Percentiles rank a stretch among this genome's conserved stretches.
Conservation (phyloP, 2,888 invertebrate genomes). For the Volucella zonaria region DNA sequence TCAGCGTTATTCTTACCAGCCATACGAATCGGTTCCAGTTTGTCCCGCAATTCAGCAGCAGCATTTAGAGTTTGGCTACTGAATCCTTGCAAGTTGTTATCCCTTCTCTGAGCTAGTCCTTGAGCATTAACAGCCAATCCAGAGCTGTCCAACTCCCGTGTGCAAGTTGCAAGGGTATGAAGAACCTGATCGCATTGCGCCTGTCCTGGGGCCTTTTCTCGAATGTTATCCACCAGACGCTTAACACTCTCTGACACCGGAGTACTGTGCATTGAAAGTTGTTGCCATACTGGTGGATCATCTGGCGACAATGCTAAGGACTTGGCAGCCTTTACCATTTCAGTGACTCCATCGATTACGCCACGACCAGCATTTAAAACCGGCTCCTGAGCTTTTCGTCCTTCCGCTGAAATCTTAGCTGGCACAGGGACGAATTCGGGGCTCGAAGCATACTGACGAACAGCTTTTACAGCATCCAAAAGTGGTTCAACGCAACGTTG, state of each 20-base stretch:
- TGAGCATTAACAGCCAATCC: slow-evolving; percentile 94
- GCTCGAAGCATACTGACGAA: slow-evolving; percentile 96
- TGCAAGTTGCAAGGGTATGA: slow-evolving; percentile 88
- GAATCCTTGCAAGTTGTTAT: slow-evolving; percentile 89
- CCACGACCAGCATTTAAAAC: slow-evolving; percentile 91
- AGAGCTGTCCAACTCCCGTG: slow-evolving; percentile 93
- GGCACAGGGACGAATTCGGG: slow-evolving; percentile 97
- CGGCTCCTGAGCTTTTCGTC: slow-evolving; percentile 92
- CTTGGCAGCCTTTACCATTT: slow-evolving; percentile 95
- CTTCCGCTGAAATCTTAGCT: slow-evolving; percentile 94
- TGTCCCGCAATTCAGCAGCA: slow-evolving; percentile 91
- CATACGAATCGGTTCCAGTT: slow-evolving; percentile 91
- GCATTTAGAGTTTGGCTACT: slow-evolving; percentile 91
- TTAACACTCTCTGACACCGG: slow-evolving; percentile 98
- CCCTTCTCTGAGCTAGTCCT: slow-evolving; percentile 87
- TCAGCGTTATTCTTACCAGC: slow-evolving; percentile 96
- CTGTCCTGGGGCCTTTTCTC: slow-evolving; percentile 98
- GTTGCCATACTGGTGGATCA: slow-evolving; percentile 97
- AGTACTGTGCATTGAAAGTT: slow-evolving; percentile 96
- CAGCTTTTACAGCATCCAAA: slow-evolving; percentile 93
- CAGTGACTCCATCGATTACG: slow-evolving; percentile 92
- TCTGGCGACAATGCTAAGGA: slow-evolving; percentile 93
- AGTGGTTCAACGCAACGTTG: slow-evolving; percentile 92
- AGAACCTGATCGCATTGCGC: slow-evolving; percentile 94
- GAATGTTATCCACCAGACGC: slow-evolving; percentile 94